Evolutionary conservation across 2,797 vertebrate species (phyloP), one percentile per base, ranked within the genome.

Genomic region (Helostoma temminkii): DNA sequence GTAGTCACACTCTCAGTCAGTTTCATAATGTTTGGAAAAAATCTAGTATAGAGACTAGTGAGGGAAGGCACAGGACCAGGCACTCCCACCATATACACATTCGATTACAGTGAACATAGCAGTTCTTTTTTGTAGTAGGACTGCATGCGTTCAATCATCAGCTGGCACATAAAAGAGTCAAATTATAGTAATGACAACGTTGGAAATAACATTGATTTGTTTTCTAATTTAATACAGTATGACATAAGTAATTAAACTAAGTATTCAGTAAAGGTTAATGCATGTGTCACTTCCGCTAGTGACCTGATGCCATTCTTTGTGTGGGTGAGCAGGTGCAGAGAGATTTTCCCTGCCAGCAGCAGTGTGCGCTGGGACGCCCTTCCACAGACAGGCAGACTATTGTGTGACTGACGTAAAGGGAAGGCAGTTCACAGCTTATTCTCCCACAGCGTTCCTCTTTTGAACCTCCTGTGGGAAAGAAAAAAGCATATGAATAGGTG

Each of bases 321-420:
- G 67, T 66, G 69, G 61, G 66, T 55, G 67, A 84, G 76, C 87
- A 89, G 88, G 87, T 90, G 89, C 75, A 49, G 71, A 58, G 50
- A 71, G 67, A 70, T 81, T 88, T 90, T 66, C 61, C 64, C 81
- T 74, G 83, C 88, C 85, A 87, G 78, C 73, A 66, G 30, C 61
- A 8, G 45, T 41, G 82, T 91, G 89, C 69, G 37, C 80, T 61
- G 82, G 72, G 83, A 87, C 74, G 66, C 64, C 77, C 74, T 75
- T 76, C 75, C 72, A 62, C 53, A 82, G 82, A 91, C 89, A 81
- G 85, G 74, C 80, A 34, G 30, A 14, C 79, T 74, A 89, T 91
- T 93, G 90, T 92, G 80, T 71, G 25, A 37, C 58, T 88, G 87
- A 87, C 68, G 85, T 83, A 88, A 80, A 83, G 90, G 90, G 91